These are phyloP conservation scores for Atherinomorus stipes DNA, from an alignment of 2,113 vertebrate species.

Conservation along the genomic window DNA sequence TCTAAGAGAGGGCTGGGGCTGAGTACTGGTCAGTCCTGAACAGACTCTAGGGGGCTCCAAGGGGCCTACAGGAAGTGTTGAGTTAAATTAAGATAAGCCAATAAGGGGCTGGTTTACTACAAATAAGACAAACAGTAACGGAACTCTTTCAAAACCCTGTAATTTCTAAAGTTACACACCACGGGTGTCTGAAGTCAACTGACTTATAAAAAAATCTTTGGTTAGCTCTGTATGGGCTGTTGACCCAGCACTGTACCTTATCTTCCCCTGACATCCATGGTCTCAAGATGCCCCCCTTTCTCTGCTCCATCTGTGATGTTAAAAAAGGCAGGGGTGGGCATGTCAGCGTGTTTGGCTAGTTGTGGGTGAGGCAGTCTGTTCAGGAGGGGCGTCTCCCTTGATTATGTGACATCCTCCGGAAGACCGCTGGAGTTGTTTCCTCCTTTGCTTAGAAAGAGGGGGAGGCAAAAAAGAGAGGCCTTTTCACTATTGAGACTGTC, in stretches of 20 bases:
- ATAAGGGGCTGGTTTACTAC: background rate
- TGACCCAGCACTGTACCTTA: slow-evolving; percentile 77
- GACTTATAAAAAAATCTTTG: slow-evolving; percentile 26
- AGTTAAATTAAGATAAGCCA: background rate
- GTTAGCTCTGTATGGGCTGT: slow-evolving; percentile 51
- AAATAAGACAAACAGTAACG: background rate
- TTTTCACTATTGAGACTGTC: slow-evolving; percentile 99
- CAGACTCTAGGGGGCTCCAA: slow-evolving; percentile 11
- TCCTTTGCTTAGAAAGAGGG: slow-evolving; percentile 90
- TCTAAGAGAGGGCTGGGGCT: background rate
- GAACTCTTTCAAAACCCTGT: background rate
- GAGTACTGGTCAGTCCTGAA: background rate
- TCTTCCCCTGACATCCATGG: slow-evolving; percentile 70
- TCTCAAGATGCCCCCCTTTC: slow-evolving; percentile 5
- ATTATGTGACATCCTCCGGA: slow-evolving; percentile 98
- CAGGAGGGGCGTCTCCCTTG: slow-evolving; percentile 78
- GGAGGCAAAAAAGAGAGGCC: slow-evolving; percentile 83
- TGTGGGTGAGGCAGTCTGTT: slow-evolving; percentile 2
- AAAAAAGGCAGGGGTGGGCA: slow-evolving; percentile 4
- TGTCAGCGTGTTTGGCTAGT: slow-evolving; percentile 18
- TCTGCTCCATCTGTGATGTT: slow-evolving; percentile 28
- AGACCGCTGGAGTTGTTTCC: slow-evolving; percentile 94
- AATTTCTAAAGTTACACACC: background rate
- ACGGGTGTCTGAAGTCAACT: background rate
- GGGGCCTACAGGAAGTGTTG: slow-evolving; percentile 6